Percentiles rank a stretch among this genome's conserved stretches.
These are phyloP conservation scores for Lepidocyrtinus sp. DNA, from an alignment of 2,888 invertebrate genomes.

Conservation along the genomic window DNA sequence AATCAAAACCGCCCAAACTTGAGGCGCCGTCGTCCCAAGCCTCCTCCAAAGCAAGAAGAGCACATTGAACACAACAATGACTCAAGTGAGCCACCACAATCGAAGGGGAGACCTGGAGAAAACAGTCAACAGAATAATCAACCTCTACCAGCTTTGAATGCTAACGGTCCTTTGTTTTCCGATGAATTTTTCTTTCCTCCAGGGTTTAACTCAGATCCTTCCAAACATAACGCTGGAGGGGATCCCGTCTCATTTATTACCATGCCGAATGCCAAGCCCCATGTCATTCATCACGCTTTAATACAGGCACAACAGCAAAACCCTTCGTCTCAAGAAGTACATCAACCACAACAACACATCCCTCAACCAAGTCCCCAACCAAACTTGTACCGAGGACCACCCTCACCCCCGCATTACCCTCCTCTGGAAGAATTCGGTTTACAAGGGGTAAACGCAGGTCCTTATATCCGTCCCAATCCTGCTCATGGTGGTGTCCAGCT, in stretches of 20 bases:
- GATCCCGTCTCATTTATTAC: conserved; percentile 67
- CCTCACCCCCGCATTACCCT: conserved; percentile 38
- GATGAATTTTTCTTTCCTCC: conserved; percentile 67
- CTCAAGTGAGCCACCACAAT: conserved; percentile 11
- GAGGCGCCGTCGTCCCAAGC: conserved; percentile 18
- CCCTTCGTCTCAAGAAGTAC: conserved; percentile 14
- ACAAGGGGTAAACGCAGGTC: neutral
- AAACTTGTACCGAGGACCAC: conserved; percentile 6
- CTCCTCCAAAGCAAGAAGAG: conserved; percentile 13
- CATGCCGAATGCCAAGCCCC: conserved; percentile 66
- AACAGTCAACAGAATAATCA: conserved; percentile 19
- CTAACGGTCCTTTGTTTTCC: conserved; percentile 22
- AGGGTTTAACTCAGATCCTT: conserved; percentile 59
- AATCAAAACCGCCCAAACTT: neutral
- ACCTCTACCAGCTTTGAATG: conserved; percentile 8
- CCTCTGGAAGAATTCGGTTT: conserved; percentile 41
- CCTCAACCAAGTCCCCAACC: conserved; percentile 4
- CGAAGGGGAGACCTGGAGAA: conserved; percentile 18
- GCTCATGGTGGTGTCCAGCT: conserved; percentile 20
- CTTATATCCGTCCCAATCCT: neutral
- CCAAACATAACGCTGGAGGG: conserved; percentile 55
- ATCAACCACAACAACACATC: neutral
- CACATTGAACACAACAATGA: conserved; percentile 15
- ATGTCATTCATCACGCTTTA: conserved; percentile 65
- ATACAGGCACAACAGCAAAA: conserved; percentile 14